These are phyloP conservation scores for Meteorus cinctellus DNA, from an alignment of 2,888 invertebrate genomes.

Conservation along the genomic window DNA sequence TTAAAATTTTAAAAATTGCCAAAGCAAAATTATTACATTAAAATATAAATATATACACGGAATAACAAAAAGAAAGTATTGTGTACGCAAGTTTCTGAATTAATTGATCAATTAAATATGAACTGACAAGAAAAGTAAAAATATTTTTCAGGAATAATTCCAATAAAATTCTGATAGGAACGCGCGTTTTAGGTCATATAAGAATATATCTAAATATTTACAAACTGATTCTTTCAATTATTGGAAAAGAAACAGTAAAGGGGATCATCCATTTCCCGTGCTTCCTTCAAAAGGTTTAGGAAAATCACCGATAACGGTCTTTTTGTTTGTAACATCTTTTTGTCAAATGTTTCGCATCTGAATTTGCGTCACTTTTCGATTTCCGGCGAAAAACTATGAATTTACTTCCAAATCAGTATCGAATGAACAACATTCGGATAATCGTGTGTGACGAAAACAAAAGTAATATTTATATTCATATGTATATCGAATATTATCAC, in stretches of 20 bases:
- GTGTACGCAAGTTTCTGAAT: not conserved
- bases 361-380: too few relatives aligned
- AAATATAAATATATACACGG: constrained; percentile 43
- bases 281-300: constrained; percentile 39
- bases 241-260: not conserved
- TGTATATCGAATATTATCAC: not conserved
- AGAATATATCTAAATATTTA: constrained; percentile 65
- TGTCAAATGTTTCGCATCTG: too few relatives aligned
- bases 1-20: not conserved
- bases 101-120: constrained; percentile 13
- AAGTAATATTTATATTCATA: not conserved
- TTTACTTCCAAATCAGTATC: not conserved
- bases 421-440: not conserved
- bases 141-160: constrained; percentile 14
- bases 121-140: constrained; percentile 12
- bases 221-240: constrained; percentile 52
- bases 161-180: constrained; percentile 56
- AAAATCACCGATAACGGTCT: constrained; percentile 32
- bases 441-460: not conserved
- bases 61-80: constrained; percentile 11
- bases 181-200: constrained; percentile 58
- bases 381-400: too few relatives aligned
- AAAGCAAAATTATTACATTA: constrained; percentile 45
- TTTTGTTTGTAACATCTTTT: constrained; percentile 16
- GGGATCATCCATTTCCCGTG: constrained; percentile 12